Base-by-base conservation (phyloP, 2,797 vertebrate species). In the Parauchenoglanis ngamensis region DNA sequence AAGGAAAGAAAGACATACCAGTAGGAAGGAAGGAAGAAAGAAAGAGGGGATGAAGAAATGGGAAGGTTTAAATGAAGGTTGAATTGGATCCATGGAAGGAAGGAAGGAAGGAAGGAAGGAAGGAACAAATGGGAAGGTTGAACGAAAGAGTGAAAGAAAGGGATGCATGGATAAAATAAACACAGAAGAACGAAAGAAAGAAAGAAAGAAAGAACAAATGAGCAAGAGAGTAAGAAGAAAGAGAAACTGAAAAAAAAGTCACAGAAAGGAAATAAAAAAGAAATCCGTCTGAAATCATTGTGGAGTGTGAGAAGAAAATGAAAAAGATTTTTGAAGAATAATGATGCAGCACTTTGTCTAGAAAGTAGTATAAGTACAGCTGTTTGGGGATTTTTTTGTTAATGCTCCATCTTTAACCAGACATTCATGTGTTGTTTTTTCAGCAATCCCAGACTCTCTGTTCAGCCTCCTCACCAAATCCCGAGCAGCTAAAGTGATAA, bases 401-500 rank as follows among this genome's bases (percentile, higher is more conserved):
- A 61, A 63, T 76, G 31, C 8, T n/a, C 35, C 2, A 40, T 40
- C 7, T 57, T 23, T 12, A 13, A 90, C 49, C n/a, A 35, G 85
- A 75, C 87, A 23, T 35, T 61, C 10, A 52, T 79, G 31, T 63
- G 11, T 67, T 28, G 0, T 67, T 63, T 83, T 79, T 82, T 7
- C 95, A 99, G 98, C 98, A 0, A 98, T 99, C 86, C 97, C 98
- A 0, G 98, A 99, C 0, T 93, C 94, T 25, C 90, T 99, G 90
- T 99, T 99, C 91, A 98, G 98, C 1, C 97, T 99, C 91, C 92
- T 99, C 95, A 98, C 98, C 85, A 99, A 99, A 91, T 99, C 98
- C 1, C 96, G 98, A 0, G 97, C 97, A 0, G 97, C 98, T 92
- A 99, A 99, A 95, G 94, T 97, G 92, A 97, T 98, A 96, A 99